Evolutionary conservation across 2,113 vertebrate species (phyloP).

Genomic region (Pygoscelis adeliae): DNA sequence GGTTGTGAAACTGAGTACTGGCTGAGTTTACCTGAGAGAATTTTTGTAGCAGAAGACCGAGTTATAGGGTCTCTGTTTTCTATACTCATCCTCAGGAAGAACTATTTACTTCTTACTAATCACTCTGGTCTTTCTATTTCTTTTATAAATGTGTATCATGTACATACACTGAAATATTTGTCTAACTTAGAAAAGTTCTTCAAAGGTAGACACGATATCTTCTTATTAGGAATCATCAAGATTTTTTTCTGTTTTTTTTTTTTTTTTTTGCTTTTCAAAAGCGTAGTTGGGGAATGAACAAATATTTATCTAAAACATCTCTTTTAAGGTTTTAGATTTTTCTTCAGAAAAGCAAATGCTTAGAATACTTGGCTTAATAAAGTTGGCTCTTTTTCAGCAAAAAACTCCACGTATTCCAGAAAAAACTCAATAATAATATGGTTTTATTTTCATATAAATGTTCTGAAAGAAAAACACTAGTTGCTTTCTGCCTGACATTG

Average conservation of each 20-base stretch:
- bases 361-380: not conserved
- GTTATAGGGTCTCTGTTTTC: not conserved
- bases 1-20: not conserved
- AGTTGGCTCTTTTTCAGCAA: not conserved
- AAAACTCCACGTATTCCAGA: not conserved
- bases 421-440: not conserved
- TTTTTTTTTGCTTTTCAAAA: not conserved
- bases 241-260: not conserved
- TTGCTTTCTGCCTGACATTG: not conserved
- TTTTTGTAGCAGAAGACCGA: not conserved
- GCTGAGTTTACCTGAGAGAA: not conserved
- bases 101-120: not conserved
- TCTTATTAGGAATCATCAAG: not conserved
- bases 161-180: not conserved
- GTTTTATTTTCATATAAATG: not conserved
- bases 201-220: not conserved
- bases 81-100: not conserved
- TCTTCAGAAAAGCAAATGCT: not conserved
- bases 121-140: not conserved
- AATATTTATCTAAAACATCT: not conserved
- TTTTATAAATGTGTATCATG: not conserved
- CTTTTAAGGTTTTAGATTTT: not conserved
- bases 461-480: not conserved
- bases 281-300: not conserved
- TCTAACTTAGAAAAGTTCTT: not conserved